Evolutionary conservation across 2,888 invertebrate genomes (phyloP), one percentile per base, ranked within the genome.

Genomic region (Heteromurus nitidus): DNA sequence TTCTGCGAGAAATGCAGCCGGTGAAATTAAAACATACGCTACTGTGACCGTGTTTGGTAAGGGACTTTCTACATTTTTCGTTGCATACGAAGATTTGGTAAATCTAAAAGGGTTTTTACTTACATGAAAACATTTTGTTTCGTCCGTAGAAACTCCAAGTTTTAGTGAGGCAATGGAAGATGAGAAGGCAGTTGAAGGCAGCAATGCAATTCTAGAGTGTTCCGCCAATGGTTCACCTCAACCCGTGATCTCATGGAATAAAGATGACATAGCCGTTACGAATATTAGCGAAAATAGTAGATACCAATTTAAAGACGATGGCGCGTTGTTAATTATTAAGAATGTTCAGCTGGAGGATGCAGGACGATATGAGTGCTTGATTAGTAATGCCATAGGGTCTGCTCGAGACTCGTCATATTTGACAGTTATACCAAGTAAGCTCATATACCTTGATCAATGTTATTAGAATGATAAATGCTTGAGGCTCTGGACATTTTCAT

Each of bases 1-100:
- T 90, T 96, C 94, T 7, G 98, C 98, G 0, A 93, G 93, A 88
- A 98, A 97, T 90, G 92, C 93, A 55, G 98, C 97, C 16, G 98
- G 98, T 0, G 92, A 92, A 72, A 94, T 96, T 47, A 93, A 94
- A 86, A 94, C 96, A 1, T 97, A 96, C 90, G 96, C 96, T 24
- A 94, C 95, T 20, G 91, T 98, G 30, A 93, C 93, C 85, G 96
- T 98, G 73, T 90, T 93, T 85, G 91, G 91, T 92, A 88, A 87
- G 86, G 9, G 3, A 2, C 36, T 36, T 36, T 36, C 13, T n/a
- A n/a, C n/a, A n/a, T n/a, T n/a, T n/a, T n/a, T n/a, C n/a, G n/a
- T n/a, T n/a, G n/a, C n/a, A n/a, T n/a, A n/a, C n/a, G n/a, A n/a
- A n/a, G n/a, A n/a, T n/a, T n/a, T n/a, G n/a, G n/a, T n/a, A n/a